phyloP scores from a whole-genome alignment of 2,888 invertebrate species.

The Lapara coniferarum region DNA sequence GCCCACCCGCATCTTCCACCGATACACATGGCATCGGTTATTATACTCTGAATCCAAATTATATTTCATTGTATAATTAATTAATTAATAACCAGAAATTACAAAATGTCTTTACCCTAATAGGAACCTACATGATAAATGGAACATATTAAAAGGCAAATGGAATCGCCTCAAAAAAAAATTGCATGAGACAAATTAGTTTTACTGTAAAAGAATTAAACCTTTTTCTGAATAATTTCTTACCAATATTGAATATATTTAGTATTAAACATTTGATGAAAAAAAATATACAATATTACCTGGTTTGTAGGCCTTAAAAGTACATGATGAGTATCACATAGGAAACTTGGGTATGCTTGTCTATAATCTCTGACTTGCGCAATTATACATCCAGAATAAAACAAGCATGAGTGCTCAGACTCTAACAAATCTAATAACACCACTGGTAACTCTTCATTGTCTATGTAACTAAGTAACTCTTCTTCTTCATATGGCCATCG shows the following conservation, averaged over 20 bases:
- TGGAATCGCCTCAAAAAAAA: no score
- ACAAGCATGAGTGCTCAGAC: slow-evolving; percentile 91
- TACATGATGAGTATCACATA: slow-evolving; percentile 93
- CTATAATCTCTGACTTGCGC: slow-evolving; percentile 95
- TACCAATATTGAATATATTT: no score
- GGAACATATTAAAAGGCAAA: no score
- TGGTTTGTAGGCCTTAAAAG: slow-evolving; percentile 93
- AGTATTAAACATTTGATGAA: not conserved
- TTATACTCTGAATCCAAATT: slow-evolving; percentile 78
- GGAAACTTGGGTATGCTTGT: slow-evolving; percentile 89
- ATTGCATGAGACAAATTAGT: no score
- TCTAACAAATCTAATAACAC: slow-evolving; percentile 93
- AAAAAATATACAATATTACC: slow-evolving; percentile 85
- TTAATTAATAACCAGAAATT: no score
- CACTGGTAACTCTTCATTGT: slow-evolving; percentile 95
- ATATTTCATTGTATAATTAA: not conserved
- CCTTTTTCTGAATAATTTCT: no score
- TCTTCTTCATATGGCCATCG: slow-evolving; percentile 96
- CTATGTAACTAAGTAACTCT: slow-evolving; percentile 92
- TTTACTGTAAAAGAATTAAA: no score
- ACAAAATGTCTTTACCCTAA: no score
- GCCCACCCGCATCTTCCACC: slow-evolving; percentile 85
- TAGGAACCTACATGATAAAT: no score
- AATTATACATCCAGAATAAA: slow-evolving; percentile 96
- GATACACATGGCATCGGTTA: slow-evolving; percentile 86